Percentiles rank a stretch among this genome's conserved stretches.
phyloP scores from a whole-genome alignment of 1,140 invertebrate species.

The Agrypnia vestita region DNA sequence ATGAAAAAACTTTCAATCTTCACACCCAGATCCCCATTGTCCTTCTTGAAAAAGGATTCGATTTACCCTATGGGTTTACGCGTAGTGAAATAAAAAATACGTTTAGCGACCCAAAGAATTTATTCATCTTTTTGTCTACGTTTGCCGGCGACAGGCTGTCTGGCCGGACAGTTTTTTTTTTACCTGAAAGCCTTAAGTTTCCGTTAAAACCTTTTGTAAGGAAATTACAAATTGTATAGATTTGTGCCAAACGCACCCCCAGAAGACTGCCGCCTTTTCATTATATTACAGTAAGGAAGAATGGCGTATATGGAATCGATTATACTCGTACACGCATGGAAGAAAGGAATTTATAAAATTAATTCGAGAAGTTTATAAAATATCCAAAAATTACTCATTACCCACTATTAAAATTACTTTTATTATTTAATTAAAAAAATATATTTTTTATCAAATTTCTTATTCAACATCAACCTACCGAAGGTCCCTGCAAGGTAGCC shows the following conservation, averaged over 20 bases:
- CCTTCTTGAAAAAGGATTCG: conserved; percentile 16
- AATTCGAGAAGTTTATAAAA: too few relatives aligned
- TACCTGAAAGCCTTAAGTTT: conserved; percentile 38
- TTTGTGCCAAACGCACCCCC: conserved; percentile 31
- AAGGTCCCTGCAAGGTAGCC: too few relatives aligned
- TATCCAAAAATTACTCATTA: too few relatives aligned
- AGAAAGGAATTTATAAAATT: too few relatives aligned
- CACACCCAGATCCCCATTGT: neutral
- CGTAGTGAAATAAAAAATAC: conserved; percentile 28
- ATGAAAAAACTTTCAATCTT: conserved; percentile 4
- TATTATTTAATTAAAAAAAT: too few relatives aligned
- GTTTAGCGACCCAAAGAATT: conserved; percentile 12
- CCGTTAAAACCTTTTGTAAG: conserved; percentile 37
- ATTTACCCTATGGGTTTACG: neutral
- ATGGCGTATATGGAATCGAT: conserved; percentile 19
- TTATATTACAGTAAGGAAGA: conserved; percentile 6
- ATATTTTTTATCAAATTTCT: too few relatives aligned
- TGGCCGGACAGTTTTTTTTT: conserved; percentile 34
- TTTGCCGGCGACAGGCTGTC: conserved; percentile 56
- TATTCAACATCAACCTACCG: too few relatives aligned
- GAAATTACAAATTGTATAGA: conserved; percentile 34
- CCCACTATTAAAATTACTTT: too few relatives aligned
- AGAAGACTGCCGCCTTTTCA: neutral
- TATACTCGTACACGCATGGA: neutral
- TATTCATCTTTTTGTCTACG: conserved; percentile 20